Percentiles rank a stretch among this genome's conserved stretches.
phyloP scores from a whole-genome alignment of 2,888 invertebrate species.

The Eilema depressum region DNA sequence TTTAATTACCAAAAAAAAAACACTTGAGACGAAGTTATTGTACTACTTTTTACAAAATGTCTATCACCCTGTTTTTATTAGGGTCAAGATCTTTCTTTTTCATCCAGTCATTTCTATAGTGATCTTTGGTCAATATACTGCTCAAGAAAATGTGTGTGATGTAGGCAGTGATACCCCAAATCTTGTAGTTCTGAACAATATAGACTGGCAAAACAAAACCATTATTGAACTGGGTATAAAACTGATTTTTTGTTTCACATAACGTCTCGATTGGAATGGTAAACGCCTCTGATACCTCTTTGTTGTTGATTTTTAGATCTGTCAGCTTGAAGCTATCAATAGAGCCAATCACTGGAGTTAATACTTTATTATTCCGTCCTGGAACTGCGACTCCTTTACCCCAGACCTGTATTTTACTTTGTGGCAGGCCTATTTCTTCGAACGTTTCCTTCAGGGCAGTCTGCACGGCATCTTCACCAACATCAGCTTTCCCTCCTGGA shows the following conservation, averaged over 20 bases:
- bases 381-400: slow-evolving; percentile 85
- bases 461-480: slow-evolving; percentile 87
- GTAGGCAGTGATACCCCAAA: slow-evolving; percentile 93
- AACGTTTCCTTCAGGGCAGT: slow-evolving; percentile 94
- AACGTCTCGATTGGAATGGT: slow-evolving; percentile 89
- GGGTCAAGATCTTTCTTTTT: slow-evolving; percentile 58
- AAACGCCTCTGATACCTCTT: slow-evolving; percentile 93
- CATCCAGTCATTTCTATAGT: slow-evolving; percentile 84
- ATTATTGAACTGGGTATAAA: slow-evolving; percentile 90
- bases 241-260: slow-evolving; percentile 87
- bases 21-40: neutral
- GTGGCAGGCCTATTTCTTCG: slow-evolving; percentile 93
- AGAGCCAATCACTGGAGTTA: slow-evolving; percentile 91
- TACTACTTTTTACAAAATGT: neutral
- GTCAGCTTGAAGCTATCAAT: slow-evolving; percentile 83
- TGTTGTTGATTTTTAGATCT: slow-evolving; percentile 87
- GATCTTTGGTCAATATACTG: slow-evolving; percentile 88
- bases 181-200: slow-evolving; percentile 86
- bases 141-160: slow-evolving; percentile 91
- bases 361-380: slow-evolving; percentile 82
- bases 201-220: slow-evolving; percentile 89
- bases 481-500: slow-evolving; percentile 92
- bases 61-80: slow-evolving; percentile 10
- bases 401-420: slow-evolving; percentile 90
- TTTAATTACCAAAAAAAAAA: too few species aligned